These are phyloP conservation scores for Brachionichthys hirsutus DNA, from an alignment of 2,113 vertebrate species.

Conservation along the genomic window DNA sequence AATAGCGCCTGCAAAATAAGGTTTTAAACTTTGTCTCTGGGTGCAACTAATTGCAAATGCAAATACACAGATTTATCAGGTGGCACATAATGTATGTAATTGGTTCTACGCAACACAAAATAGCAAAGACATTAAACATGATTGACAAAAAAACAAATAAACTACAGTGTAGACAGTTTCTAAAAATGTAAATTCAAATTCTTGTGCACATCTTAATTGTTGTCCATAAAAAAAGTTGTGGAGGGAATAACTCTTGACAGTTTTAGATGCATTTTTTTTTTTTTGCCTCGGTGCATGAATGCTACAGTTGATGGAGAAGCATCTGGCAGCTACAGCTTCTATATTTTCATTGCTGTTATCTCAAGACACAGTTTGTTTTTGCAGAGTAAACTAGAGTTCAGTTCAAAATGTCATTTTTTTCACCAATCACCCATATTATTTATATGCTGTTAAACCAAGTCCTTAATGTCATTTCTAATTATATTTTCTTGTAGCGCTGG, in stretches of 20 bases:
- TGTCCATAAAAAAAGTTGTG: constrained; percentile 45
- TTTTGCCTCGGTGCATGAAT: constrained; percentile 58
- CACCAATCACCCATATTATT: too few relatives aligned
- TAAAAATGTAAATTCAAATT: constrained; percentile 21
- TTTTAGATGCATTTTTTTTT: constrained; percentile 31
- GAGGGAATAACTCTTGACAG: constrained; percentile 44
- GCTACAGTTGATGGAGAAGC: constrained; percentile 62
- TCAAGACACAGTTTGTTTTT: constrained; percentile 13
- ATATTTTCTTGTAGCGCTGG: constrained; percentile 1
- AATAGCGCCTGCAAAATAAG: constrained; percentile 7
- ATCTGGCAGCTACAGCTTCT: constrained; percentile 41
- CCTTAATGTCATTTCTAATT: neutral
- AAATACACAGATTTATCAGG: constrained; percentile 33
- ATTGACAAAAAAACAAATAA: constrained; percentile 6
- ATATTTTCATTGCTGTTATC: constrained; percentile 4
- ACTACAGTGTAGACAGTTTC: constrained; percentile 28
- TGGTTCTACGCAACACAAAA: constrained; percentile 29
- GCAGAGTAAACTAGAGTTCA: constrained; percentile 25
- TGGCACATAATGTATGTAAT: constrained; percentile 31
- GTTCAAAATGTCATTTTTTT: neutral
- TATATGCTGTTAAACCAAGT: constrained; percentile 1
- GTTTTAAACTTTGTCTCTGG: constrained; percentile 3
- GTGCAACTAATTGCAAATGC: constrained; percentile 20
- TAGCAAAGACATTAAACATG: neutral
- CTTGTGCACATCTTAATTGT: constrained; percentile 36